Evolutionary conservation across 1,140 invertebrate species (phyloP), one percentile per base, ranked within the genome.

Genomic region (Drosophila sproati): DNA sequence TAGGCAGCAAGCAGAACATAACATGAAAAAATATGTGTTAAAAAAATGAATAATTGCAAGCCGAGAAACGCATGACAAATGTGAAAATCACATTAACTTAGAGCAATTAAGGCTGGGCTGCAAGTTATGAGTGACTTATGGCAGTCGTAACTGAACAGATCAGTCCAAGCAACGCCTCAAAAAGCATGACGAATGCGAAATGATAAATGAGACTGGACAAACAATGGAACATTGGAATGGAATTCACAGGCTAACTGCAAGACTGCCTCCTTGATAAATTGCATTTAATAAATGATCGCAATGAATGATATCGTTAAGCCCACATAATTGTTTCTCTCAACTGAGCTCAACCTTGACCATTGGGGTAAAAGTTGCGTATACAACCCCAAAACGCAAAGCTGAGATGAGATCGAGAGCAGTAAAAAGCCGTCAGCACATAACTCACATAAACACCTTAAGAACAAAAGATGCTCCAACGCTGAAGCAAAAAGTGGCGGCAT

Each of bases 391-490:
- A 43, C 71, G 70, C 69, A 66, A 69, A 55, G n/a, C 52, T 39
- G 31, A 54, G 54, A 28, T 37, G 50, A 12, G 32, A 60, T 60
- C 57, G 43, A 47, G 43, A 48, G 56, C 60, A 39, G 34, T 31
- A 37, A 68, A 59, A 56, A 52, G 51, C 54, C 69, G 60, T 64
- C 69, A 52, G 73, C 74, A 76, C 86, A 89, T 89, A 89, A 89
- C 78, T 89, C 86, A 85, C 75, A 75, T 69, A 90, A 71, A 89
- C 85, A 77, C 85, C 78, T 86, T 67, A 66, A 59, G 45, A 73
- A 67, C 61, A 73, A 78, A 73, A 61, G 67, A 68, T 56, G 29
- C 35, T 67, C 61, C 61, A 66, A 54, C 61, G 69, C 59, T 69
- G 37, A 56, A 59, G 71, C 66, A 81, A 86, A 87, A 88, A 83